A percentile compares a stretch with the other conserved stretches of the same genome.
Conservation (phyloP, 2,113 vertebrate genomes). For the Plecturocebus donacophilus region DNA sequence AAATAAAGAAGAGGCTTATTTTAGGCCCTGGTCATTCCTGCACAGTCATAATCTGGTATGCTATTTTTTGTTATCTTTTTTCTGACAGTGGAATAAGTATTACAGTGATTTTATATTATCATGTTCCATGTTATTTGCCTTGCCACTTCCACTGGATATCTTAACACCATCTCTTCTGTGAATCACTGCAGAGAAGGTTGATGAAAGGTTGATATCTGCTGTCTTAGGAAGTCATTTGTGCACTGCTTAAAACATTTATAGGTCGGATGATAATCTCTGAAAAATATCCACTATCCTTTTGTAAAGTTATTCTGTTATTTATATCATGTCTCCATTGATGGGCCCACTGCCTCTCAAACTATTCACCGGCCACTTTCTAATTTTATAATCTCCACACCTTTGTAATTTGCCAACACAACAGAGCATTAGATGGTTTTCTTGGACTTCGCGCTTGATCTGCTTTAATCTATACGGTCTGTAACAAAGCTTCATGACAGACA, state of each 20-base stretch:
- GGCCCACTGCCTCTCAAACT: not conserved
- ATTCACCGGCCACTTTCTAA: not conserved
- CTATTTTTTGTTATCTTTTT: not conserved
- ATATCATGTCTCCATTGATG: not conserved
- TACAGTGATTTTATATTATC: not conserved
- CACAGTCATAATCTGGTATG: rapidly evolving
- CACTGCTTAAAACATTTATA: not conserved
- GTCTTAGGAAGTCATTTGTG: not conserved
- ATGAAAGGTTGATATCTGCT: not conserved
- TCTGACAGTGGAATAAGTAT: not conserved
- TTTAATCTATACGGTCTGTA: not conserved
- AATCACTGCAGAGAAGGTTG: not conserved
- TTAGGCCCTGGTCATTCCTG: not conserved
- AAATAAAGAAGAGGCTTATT: not conserved
- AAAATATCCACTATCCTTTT: not conserved
- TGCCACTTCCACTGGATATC: not conserved
- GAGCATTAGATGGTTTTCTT: not conserved
- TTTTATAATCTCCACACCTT: not conserved
- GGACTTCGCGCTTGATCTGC: not conserved
- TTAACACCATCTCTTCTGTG: not conserved
- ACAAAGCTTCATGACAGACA: not conserved
- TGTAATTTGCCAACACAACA: not conserved
- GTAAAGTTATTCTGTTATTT: not conserved
- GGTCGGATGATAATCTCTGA: not conserved
- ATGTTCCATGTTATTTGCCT: not conserved